phyloP scores from a whole-genome alignment of 2,888 invertebrate genomes.

The Acronicta aceris region DNA sequence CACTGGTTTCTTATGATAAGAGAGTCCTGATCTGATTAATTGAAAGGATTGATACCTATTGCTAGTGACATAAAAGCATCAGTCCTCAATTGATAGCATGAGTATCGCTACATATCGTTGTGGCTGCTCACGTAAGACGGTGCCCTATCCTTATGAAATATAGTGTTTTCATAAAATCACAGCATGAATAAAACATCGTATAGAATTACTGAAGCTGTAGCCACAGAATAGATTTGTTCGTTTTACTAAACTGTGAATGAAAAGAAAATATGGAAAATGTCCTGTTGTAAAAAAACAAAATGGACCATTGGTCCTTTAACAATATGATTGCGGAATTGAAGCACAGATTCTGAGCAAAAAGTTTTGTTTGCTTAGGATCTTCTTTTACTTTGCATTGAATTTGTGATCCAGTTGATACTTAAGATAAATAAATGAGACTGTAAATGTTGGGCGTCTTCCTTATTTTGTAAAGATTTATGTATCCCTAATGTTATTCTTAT shows the following conservation, averaged over 20 bases:
- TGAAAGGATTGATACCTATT: too few species aligned
- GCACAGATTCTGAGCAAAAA: not conserved
- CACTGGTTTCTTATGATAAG: too few species aligned
- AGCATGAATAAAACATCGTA: conserved; percentile 57
- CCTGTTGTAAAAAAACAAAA: not conserved
- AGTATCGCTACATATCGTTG: not conserved
- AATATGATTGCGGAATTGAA: not conserved
- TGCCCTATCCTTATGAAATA: conserved; percentile 30
- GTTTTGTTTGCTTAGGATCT: not conserved
- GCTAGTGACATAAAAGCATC: too few species aligned
- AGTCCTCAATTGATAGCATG: not conserved
- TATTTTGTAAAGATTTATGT: too few species aligned
- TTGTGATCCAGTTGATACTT: too few species aligned
- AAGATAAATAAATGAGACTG: too few species aligned
- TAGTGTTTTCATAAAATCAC: conserved; percentile 53
- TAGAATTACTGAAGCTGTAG: conserved; percentile 26
- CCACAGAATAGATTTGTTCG: conserved; percentile 24
- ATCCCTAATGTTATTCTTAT: too few species aligned
- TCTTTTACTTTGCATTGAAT: not conserved
- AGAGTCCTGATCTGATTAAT: too few species aligned
- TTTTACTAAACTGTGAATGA: conserved; percentile 33
- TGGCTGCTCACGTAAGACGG: not conserved
- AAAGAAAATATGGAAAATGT: conserved; percentile 29
- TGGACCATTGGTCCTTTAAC: conserved; percentile 6
- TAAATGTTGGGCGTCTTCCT: too few species aligned